These are phyloP conservation scores for Agrotis ipsilon DNA, from an alignment of 2,888 invertebrate species.

Conservation along the genomic window DNA sequence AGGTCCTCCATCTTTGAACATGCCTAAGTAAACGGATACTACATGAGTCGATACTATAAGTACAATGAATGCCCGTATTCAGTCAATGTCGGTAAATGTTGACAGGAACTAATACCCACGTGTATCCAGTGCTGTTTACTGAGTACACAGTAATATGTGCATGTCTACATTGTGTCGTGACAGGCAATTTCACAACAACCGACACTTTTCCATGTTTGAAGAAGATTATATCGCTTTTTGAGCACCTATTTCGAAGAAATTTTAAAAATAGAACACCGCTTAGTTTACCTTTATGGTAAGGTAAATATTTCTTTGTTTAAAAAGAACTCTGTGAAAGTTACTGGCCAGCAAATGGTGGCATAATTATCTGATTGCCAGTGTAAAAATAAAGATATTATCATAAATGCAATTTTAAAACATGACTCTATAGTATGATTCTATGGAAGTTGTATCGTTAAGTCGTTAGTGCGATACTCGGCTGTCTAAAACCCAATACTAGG, in stretches of 20 bases:
- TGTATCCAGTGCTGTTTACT: conserved; percentile 42
- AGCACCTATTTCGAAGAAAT: conserved; percentile 25
- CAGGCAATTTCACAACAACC: conserved; percentile 48
- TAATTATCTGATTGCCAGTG: background rate
- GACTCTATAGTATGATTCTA: no score
- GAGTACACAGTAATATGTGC: conserved; percentile 17
- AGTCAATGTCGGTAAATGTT: conserved; percentile 52
- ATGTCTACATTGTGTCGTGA: conserved; percentile 32
- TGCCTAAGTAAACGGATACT: conserved; percentile 25
- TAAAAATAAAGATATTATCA: background rate
- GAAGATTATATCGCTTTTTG: conserved; percentile 46
- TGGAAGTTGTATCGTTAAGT: no score
- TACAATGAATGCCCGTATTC: conserved; percentile 47
- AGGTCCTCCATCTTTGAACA: no score
- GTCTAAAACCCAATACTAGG: background rate
- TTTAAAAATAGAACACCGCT: conserved; percentile 2
- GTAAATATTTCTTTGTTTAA: background rate
- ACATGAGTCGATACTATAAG: conserved; percentile 14
- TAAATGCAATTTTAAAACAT: background rate
- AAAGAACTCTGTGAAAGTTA: background rate
- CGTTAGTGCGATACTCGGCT: background rate
- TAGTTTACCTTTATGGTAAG: background rate
- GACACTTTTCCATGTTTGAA: conserved; percentile 40
- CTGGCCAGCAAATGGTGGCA: background rate
- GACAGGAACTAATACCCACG: conserved; percentile 56